Percentiles rank a stretch among this genome's conserved stretches.
phyloP scores from a whole-genome alignment of 2,797 vertebrate species.

The Hafferia zeledoni region DNA sequence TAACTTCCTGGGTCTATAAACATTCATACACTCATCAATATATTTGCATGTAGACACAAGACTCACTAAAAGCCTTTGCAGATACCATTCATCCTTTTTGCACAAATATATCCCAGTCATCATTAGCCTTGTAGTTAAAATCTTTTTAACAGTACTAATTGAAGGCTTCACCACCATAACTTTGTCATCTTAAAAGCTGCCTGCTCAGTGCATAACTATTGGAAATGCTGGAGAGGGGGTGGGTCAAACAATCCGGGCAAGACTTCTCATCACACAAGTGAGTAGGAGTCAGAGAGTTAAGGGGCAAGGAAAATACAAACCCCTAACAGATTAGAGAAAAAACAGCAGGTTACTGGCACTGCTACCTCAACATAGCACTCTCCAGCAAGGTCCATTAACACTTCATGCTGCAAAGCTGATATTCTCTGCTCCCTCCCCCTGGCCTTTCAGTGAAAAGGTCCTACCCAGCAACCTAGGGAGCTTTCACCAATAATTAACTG shows the following conservation, averaged over 20 bases:
- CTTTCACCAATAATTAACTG: conserved; percentile 53
- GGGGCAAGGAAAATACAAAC: background rate
- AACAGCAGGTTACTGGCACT: background rate
- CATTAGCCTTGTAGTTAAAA: conserved; percentile 66
- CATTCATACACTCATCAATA: conserved; percentile 33
- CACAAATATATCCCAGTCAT: conserved; percentile 63
- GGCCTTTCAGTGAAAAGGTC: background rate
- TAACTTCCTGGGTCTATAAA: conserved; percentile 49
- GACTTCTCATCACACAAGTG: accelerated
- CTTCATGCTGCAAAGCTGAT: background rate
- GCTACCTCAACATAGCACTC: background rate
- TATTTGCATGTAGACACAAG: conserved; percentile 38
- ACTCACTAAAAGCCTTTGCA: conserved; percentile 48
- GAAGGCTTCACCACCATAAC: conserved; percentile 7
- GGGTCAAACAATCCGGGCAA: background rate
- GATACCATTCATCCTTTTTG: conserved; percentile 36
- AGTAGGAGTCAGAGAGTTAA: background rate
- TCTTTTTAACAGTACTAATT: conserved; percentile 45
- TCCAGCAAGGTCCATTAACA: background rate
- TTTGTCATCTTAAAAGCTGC: background rate
- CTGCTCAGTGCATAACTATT: background rate
- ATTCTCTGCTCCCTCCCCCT: background rate
- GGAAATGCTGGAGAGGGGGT: background rate
- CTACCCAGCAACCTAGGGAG: background rate
- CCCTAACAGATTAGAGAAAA: background rate